phyloP scores from a whole-genome alignment of 2,113 vertebrate genomes.

The Athene noctua region DNA sequence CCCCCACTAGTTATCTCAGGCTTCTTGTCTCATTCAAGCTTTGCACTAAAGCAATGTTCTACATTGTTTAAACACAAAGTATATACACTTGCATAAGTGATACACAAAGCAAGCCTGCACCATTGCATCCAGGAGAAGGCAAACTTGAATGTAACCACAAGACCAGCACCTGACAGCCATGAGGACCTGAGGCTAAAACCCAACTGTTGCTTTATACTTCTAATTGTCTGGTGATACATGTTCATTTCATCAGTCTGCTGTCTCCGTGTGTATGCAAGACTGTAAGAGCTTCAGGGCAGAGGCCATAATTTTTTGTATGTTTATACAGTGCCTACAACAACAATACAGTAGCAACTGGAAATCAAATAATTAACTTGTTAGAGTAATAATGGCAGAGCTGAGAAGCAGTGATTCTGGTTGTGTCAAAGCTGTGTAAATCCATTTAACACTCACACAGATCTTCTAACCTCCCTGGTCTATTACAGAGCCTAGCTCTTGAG shows the following conservation, averaged over 20 bases:
- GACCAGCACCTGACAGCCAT: not conserved
- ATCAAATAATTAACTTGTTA: conserved; percentile 28
- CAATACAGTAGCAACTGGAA: not conserved
- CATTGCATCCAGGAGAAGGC: not conserved
- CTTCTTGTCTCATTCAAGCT: not conserved
- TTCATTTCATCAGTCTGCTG: not conserved
- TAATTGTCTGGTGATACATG: not conserved
- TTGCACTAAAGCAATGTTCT: not conserved
- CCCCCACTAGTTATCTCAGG: not conserved
- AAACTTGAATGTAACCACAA: not conserved
- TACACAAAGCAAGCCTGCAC: not conserved
- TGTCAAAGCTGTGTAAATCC: conserved; percentile 8
- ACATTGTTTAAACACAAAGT: not conserved
- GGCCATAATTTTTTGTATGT: not conserved
- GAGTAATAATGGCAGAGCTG: not conserved
- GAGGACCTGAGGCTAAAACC: not conserved
- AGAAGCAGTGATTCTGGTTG: not conserved
- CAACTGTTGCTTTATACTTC: not conserved
- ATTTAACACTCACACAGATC: not conserved
- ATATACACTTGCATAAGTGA: not conserved
- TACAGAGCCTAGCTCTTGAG: not conserved
- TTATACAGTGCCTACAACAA: not conserved
- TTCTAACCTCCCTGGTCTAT: not conserved
- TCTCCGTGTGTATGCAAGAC: not conserved
- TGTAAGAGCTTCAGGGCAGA: not conserved